Base-by-base conservation (phyloP, 2,888 invertebrate genomes). In the Hoplodrina ambigua region DNA sequence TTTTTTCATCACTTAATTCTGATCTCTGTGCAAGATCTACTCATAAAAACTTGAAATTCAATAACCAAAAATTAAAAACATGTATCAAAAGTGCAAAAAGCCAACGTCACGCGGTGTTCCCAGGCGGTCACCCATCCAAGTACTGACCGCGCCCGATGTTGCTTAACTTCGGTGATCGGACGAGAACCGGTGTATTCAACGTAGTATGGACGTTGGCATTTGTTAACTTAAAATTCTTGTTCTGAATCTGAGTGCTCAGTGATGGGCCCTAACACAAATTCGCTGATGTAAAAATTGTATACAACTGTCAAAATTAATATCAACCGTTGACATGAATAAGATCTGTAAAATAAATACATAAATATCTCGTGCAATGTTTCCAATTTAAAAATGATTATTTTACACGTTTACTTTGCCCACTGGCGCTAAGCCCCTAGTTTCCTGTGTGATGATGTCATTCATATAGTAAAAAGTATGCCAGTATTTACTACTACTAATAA, bases 141-240 rank as follows among this genome's bases (percentile, higher is more conserved):
- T 94, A 94, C 94, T 94, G 91, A 94, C 92, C 91, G 87, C 93
- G 94, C 93, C 94, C 93, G 92, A 94, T 89, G 93, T 92, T 93
- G 94, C 92, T 93, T 94, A 92, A 93, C 93, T 94, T 93, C 94
- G 93, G 94, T 94, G 94, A 94, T 94, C 94, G 93, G 94, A 94
- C 93, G 93, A 94, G 93, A 94, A 93, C 93, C 93, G 92, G 93
- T 93, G 93, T 92, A 80, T 92, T 93, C 93, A 94, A 93, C 92
- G 88, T 94, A 89, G 94, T 94, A 92, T 93, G 93, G 91, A 92
- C 93, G 88, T 89, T 89, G 88, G 86, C 88, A 8, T 30, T 2
- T 0, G 0, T 0, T 0, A 0, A 0, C 0, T 0, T 0, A 7
- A 76, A 76, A 15, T 55, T 19, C 1, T 19, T 2, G 19, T 0